These are phyloP conservation scores for Rhynchonycteris naso DNA, from an alignment of 2,797 vertebrate genomes.

Conservation along the genomic window DNA sequence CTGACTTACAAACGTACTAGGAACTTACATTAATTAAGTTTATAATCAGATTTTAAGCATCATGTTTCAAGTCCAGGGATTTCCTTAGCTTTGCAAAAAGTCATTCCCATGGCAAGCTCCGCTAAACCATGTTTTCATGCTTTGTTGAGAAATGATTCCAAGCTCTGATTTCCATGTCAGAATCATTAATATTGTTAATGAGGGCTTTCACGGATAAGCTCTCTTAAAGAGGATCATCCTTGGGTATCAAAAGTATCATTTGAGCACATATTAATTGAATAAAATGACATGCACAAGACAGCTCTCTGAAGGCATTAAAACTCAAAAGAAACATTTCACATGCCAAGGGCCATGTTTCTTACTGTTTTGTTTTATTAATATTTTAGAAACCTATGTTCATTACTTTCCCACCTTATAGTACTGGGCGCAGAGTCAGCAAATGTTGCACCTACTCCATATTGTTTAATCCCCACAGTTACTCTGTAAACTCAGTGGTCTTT, in stretches of 20 bases:
- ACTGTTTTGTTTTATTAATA: background rate
- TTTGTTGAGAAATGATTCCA: constrained; percentile 80
- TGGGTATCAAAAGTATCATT: constrained; percentile 75
- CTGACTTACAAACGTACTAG: constrained; percentile 72
- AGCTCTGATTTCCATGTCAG: constrained; percentile 82
- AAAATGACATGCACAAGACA: constrained; percentile 69
- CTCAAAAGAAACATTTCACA: constrained; percentile 60
- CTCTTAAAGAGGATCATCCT: constrained; percentile 81
- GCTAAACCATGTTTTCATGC: constrained; percentile 80
- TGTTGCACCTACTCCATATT: background rate
- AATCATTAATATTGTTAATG: constrained; percentile 84
- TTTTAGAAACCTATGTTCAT: background rate
- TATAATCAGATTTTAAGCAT: constrained; percentile 85
- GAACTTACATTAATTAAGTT: constrained; percentile 82
- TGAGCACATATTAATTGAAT: constrained; percentile 75
- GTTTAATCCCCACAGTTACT: background rate
- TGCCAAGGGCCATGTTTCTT: constrained; percentile 43
- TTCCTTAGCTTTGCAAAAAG: constrained; percentile 76
- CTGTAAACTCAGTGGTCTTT: background rate
- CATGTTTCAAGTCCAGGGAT: constrained; percentile 78
- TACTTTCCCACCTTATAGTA: background rate
- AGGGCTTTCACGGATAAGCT: constrained; percentile 81
- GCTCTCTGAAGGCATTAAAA: constrained; percentile 69
- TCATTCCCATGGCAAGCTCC: constrained; percentile 73
- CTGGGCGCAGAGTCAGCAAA: background rate